Conservation (phyloP, 2,888 invertebrate species). For the Chelonus formosanus region DNA sequence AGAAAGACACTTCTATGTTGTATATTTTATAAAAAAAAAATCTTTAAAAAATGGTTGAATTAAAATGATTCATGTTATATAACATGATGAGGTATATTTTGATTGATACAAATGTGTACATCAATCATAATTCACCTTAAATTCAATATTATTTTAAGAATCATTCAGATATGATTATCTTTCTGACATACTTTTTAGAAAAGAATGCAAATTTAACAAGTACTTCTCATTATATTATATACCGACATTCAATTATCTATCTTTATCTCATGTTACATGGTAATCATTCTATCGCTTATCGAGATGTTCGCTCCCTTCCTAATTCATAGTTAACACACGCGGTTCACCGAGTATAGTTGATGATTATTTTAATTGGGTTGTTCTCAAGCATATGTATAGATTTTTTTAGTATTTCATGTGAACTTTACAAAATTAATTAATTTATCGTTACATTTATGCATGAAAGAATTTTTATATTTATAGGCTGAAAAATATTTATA, state of each 20-base stretch:
- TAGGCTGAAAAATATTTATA: too few species aligned
- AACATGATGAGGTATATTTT: too few species aligned
- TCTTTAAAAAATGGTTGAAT: too few species aligned
- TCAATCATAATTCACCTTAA: slow-evolving; percentile 3
- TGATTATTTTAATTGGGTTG: slow-evolving; percentile 32
- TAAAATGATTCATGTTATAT: too few species aligned
- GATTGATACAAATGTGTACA: background rate
- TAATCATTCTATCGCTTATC: slow-evolving; percentile 30
- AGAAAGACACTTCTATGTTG: too few species aligned
- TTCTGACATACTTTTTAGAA: slow-evolving; percentile 15
- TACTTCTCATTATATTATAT: slow-evolving; percentile 1
- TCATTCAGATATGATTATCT: background rate
- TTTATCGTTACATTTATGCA: background rate
- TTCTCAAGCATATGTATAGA: background rate
- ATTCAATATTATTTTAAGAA: too few species aligned
- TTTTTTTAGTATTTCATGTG: background rate
- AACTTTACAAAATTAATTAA: background rate
- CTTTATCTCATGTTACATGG: slow-evolving; percentile 22
- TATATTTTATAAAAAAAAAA: too few species aligned
- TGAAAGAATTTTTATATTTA: background rate
- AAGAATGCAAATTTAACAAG: slow-evolving; percentile 26
- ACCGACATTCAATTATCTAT: slow-evolving; percentile 30
- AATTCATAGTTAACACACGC: slow-evolving; percentile 20
- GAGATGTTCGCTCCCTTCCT: slow-evolving; percentile 12
- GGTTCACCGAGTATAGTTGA: slow-evolving; percentile 26